Evolutionary conservation across 2,113 vertebrate species (phyloP).

Genomic region (Pipra filicauda): DNA sequence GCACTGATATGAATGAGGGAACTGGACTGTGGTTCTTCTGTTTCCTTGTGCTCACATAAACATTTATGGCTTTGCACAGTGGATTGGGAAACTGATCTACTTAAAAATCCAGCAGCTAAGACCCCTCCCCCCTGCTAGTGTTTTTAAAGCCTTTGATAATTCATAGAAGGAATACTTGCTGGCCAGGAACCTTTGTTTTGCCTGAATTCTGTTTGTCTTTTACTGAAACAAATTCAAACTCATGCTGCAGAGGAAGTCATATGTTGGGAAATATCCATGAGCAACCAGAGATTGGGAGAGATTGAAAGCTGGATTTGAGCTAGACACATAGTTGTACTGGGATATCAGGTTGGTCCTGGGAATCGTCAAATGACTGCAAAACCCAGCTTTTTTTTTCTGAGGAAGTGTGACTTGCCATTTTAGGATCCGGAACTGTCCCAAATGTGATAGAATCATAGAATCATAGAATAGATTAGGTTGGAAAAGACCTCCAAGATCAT

Average conservation of each 20-base stretch:
- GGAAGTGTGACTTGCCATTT: neutral
- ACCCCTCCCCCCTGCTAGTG: neutral
- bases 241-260: neutral
- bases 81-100: neutral
- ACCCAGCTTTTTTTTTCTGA: neutral
- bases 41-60: neutral
- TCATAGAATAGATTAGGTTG: too few relatives aligned
- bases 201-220: neutral
- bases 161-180: neutral
- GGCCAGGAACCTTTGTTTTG: neutral
- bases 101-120: neutral
- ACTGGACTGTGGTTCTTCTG: neutral
- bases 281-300: neutral
- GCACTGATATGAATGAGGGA: fast-evolving
- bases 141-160: neutral
- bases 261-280: neutral
- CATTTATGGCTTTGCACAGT: neutral
- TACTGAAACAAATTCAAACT: neutral
- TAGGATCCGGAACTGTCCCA: neutral
- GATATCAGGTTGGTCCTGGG: neutral
- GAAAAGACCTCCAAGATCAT: too few relatives aligned
- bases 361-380: neutral
- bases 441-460: too few relatives aligned
- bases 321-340: fast-evolving
- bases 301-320: neutral